These are phyloP conservation scores for Propithecus perrieri DNA, from an alignment of 2,797 vertebrate genomes.

Conservation along the genomic window DNA sequence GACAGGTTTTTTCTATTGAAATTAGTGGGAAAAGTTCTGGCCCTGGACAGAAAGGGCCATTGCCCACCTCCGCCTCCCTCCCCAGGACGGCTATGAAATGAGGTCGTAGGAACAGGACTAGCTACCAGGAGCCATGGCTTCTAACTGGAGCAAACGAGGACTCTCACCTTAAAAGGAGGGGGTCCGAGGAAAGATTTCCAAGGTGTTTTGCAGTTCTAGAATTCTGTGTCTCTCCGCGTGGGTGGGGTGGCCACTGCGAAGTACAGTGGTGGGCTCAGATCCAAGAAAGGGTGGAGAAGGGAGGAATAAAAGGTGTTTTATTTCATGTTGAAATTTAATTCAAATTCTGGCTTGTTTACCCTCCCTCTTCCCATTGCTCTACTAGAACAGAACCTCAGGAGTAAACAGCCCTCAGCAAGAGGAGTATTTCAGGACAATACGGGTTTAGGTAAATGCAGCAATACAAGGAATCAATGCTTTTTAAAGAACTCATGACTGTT, in stretches of 20 bases:
- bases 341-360: not conserved
- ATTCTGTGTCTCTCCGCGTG: not conserved
- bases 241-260: not conserved
- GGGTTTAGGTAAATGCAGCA: not conserved
- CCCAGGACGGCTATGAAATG: not conserved
- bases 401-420: not conserved
- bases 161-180: not conserved
- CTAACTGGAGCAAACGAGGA: not conserved
- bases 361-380: not conserved
- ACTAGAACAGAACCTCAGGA: not conserved
- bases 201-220: not conserved
- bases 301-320: not conserved
- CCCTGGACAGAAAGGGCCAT: not conserved
- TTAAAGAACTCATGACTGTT: not conserved
- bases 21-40: not conserved
- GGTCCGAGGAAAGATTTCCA: not conserved
- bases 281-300: not conserved
- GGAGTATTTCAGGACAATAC: not conserved
- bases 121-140: not conserved
- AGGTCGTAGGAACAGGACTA: not conserved
- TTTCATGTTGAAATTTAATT: slow-evolving; percentile 10
- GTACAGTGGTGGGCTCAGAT: not conserved
- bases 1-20: not conserved
- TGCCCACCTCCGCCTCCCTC: not conserved
- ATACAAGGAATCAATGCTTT: not conserved